Percentiles rank a stretch among this genome's conserved stretches.
phyloP scores from a whole-genome alignment of 2,113 vertebrate genomes.

The Pyrgilauda ruficollis region DNA sequence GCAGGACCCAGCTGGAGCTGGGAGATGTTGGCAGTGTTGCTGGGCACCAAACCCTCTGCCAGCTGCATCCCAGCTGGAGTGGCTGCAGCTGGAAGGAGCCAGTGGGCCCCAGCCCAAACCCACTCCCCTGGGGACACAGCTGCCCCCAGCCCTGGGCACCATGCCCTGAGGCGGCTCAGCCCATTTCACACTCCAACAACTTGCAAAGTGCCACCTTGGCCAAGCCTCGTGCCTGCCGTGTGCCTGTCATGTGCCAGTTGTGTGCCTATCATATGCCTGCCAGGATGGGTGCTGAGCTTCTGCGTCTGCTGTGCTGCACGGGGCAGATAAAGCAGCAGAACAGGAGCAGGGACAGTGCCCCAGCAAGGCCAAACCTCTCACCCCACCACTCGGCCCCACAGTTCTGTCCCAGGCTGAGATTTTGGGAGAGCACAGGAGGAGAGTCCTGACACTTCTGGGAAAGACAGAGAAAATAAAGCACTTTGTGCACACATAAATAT shows the following conservation, averaged over 20 bases:
- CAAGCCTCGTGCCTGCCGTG: neutral
- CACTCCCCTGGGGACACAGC: neutral
- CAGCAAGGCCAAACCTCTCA: neutral
- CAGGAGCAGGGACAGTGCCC: neutral
- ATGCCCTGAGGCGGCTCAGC: rapidly evolving
- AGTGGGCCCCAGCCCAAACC: neutral
- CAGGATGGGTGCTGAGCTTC: neutral
- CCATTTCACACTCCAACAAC: neutral
- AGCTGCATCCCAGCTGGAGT: neutral
- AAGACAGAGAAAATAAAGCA: neutral
- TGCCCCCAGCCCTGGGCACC: rapidly evolving
- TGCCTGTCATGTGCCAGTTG: neutral
- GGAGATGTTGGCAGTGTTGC: neutral
- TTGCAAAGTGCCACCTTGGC: neutral
- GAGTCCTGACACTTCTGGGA: neutral
- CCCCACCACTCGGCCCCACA: too few species aligned
- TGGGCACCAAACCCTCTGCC: neutral
- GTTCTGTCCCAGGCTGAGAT: neutral
- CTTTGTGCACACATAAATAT: neutral
- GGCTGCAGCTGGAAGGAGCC: neutral
- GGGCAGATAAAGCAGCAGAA: rapidly evolving
- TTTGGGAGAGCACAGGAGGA: neutral
- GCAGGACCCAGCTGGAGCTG: neutral
- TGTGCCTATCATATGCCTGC: neutral
- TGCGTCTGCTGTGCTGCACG: rapidly evolving